These are phyloP conservation scores for Ectropis crepuscularia DNA, from an alignment of 2,888 invertebrate genomes.

Conservation along the genomic window DNA sequence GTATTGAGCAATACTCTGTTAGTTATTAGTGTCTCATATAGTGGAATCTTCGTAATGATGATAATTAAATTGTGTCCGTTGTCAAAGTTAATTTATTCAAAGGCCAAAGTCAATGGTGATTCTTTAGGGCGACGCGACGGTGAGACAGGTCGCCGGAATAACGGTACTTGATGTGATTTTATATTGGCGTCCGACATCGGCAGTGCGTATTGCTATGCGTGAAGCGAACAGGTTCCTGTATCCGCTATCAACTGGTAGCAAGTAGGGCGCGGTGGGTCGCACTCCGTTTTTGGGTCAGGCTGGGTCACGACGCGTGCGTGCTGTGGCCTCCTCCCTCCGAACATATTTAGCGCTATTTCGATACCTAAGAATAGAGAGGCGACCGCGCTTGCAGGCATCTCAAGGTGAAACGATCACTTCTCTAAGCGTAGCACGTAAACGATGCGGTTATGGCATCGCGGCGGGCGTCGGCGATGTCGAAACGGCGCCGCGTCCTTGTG, in stretches of 20 bases:
- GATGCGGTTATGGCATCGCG: slow-evolving; percentile 76
- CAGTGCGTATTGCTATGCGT: slow-evolving; percentile 57
- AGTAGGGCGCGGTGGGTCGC: slow-evolving; percentile 70
- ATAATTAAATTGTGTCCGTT: not conserved
- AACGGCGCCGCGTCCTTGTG: slow-evolving; percentile 74
- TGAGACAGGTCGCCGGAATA: slow-evolving; percentile 57
- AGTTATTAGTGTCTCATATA: not conserved
- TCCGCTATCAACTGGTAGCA: slow-evolving; percentile 72
- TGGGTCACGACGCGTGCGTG: slow-evolving; percentile 83
- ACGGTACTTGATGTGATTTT: slow-evolving; percentile 52
- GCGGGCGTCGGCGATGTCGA: slow-evolving; percentile 67
- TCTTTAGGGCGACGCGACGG: slow-evolving; percentile 7
- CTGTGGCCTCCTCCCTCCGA: slow-evolving; percentile 60
- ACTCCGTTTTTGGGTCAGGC: slow-evolving; percentile 80
- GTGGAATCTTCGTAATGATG: slow-evolving; percentile 3
- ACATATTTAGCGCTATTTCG: slow-evolving; percentile 70
- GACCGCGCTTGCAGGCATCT: slow-evolving; percentile 66
- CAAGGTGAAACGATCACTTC: slow-evolving; percentile 82
- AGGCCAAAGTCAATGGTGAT: slow-evolving; percentile 48
- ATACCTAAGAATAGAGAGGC: slow-evolving; percentile 77
- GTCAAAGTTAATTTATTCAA: slow-evolving; percentile 15
- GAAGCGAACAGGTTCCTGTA: slow-evolving; percentile 73
- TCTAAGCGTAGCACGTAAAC: slow-evolving; percentile 77
- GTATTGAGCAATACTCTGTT: not conserved
- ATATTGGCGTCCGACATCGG: slow-evolving; percentile 41